Base-by-base conservation (phyloP, 1,140 invertebrate genomes). In the Macrotrachela quadricornifera region DNA sequence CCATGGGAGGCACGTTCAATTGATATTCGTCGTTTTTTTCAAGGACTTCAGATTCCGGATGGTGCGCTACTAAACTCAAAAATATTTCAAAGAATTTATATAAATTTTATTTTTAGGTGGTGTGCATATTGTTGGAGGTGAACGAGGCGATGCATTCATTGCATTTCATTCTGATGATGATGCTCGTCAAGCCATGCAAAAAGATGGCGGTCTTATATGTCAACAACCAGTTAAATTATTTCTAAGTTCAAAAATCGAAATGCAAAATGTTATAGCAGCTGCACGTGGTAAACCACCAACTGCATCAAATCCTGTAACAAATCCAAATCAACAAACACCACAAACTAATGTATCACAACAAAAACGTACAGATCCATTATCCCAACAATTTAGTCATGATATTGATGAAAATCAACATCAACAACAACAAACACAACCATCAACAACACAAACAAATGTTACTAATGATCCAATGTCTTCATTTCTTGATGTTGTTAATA, bases 141-240 rank as follows among this genome's bases (percentile, higher is more conserved):
- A 90, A 66, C 78, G 85, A 61, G 91, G 90, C 60, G 90, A 95
- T 78, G 90, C 88, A 53, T 97, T 97, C 73, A 95, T 97, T 71
- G 88, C 87, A 55, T 97, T 97, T 78, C 83, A 83, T 12, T 90
- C 85, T 44, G 90, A 95, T 68, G 91, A 96, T 72, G 90, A 96
- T 73, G 91, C 90, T 4, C 77, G 88, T 0, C 81, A 87, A 71
- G 91, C 85, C 4, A 94, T 96, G 84, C 79, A 81, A 64, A 74
- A 80, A 45, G 82, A 85, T 65, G 80, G 85, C 41, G 80, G 81
- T 3, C 80, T 80, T 59, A 80, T 97, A 41, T 88, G 90, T 68
- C 83, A 84, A 57, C 77, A 82, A 54, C 80, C 83, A 66, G 79
- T 95, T 39, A 84, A 82, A 60, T 71, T 96, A 40, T 73, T 86